A percentile compares a stretch with the other conserved stretches of the same genome.
phyloP scores from a whole-genome alignment of 2,797 vertebrate genomes.

The Chelmon rostratus region DNA sequence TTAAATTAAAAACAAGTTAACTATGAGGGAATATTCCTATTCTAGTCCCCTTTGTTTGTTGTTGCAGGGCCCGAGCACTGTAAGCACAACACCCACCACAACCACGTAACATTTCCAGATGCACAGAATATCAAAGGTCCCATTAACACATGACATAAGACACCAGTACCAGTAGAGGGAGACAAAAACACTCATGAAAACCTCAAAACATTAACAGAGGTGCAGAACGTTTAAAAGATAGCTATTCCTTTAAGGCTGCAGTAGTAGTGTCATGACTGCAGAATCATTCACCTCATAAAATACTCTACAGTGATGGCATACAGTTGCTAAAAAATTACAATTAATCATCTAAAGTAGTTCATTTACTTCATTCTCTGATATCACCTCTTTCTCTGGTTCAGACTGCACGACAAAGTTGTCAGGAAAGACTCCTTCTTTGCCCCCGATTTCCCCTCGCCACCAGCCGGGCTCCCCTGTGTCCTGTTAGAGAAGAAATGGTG shows the following conservation, averaged over 20 bases:
- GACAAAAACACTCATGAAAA: too few species aligned
- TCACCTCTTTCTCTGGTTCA: constrained; percentile 94
- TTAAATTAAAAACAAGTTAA: not conserved
- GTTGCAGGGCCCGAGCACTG: not conserved
- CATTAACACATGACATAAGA: too few species aligned
- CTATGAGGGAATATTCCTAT: not conserved
- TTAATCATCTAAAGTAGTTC: not conserved
- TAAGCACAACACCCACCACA: not conserved
- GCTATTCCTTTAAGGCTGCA: not conserved
- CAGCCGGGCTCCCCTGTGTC: constrained; percentile 95
- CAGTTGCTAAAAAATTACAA: not conserved
- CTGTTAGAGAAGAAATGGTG: constrained; percentile 78
- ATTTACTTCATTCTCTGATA: not conserved
- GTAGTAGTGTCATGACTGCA: not conserved
- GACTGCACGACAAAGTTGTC: constrained; percentile 92
- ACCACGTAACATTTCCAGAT: not conserved
- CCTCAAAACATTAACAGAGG: too few species aligned
- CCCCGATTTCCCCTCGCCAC: constrained; percentile 94
- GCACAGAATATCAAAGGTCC: not conserved
- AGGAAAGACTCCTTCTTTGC: constrained; percentile 94
- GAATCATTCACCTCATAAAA: not conserved
- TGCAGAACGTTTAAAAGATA: too few species aligned
- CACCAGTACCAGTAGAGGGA: too few species aligned
- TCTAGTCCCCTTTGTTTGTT: not conserved
- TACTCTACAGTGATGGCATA: too few species aligned